Evolutionary conservation across 2,888 invertebrate species (phyloP).

Genomic region (Eupithecia dodoneata): DNA sequence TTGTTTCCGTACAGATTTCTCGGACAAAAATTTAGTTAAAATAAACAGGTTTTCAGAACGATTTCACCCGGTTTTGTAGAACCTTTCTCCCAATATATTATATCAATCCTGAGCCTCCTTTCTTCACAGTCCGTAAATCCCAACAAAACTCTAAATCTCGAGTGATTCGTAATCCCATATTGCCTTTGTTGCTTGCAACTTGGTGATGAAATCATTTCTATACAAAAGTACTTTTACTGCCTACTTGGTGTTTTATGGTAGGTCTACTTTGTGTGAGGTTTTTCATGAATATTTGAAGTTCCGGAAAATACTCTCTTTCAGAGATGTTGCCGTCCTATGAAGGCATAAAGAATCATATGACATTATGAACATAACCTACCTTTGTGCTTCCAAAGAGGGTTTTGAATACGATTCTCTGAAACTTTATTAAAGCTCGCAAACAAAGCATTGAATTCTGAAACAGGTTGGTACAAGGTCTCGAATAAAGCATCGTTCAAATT

Average conservation of each 20-base stretch:
- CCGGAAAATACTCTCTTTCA: neutral
- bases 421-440: neutral
- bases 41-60: neutral
- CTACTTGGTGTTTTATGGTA: conserved; percentile 13
- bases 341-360: neutral
- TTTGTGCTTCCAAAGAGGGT: neutral
- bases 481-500: neutral
- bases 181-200: conserved; percentile 27
- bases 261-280: conserved; percentile 12
- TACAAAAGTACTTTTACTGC: conserved; percentile 13
- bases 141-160: conserved; percentile 23
- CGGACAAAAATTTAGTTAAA: neutral
- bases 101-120: neutral
- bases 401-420: neutral
- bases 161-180: conserved; percentile 32
- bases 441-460: neutral
- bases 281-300: conserved; percentile 10
- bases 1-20: too few species aligned
- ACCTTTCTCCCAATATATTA: neutral
- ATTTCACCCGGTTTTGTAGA: neutral
- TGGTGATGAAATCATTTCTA: conserved; percentile 27
- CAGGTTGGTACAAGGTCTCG: neutral
- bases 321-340: neutral
- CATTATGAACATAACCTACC: neutral
- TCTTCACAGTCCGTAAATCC: conserved; percentile 6